Evolutionary conservation across 2,888 invertebrate genomes (phyloP), one percentile per base, ranked within the genome.

Genomic region (Acanthococcus lagerstroemiae): DNA sequence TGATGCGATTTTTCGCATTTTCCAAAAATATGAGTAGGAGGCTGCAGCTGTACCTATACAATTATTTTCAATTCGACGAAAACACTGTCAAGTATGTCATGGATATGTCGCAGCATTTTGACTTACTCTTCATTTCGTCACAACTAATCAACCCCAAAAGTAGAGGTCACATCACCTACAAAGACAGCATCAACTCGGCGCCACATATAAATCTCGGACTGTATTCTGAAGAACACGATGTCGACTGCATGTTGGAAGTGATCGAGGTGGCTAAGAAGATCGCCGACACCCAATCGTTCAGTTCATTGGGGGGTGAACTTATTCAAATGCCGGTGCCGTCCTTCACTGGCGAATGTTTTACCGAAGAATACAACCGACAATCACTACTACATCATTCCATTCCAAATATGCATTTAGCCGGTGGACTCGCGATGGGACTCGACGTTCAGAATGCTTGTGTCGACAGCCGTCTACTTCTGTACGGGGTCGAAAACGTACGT

Each of bases 351-450:
- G 57, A 57, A 9, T 45, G 24, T 24, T 44, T 45, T 25, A 60
- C 44, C 44, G 22, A 45, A 7, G 60, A 60, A 21, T 60, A 17
- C 45, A 45, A 60, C 48, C 25, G 12, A 46, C n/a, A n/a, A n/a
- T n/a, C n/a, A n/a, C n/a, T n/a, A n/a, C n/a, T n/a, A n/a, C n/a
- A n/a, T n/a, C n/a, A n/a, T n/a, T n/a, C n/a, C n/a, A n/a, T n/a
- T n/a, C n/a, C n/a, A n/a, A n/a, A n/a, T n/a, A n/a, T n/a, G n/a
- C n/a, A n/a, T n/a, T n/a, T n/a, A n/a, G n/a, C n/a, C n/a, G n/a
- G n/a, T n/a, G n/a, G n/a, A n/a, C n/a, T n/a, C n/a, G n/a, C n/a
- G n/a, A n/a, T n/a, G n/a, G n/a, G n/a, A n/a, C n/a, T n/a, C n/a
- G n/a, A n/a, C n/a, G n/a, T n/a, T n/a, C n/a, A n/a, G n/a, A n/a